Evolutionary conservation across 2,797 vertebrate species (phyloP).

Genomic region (Todus mexicanus): DNA sequence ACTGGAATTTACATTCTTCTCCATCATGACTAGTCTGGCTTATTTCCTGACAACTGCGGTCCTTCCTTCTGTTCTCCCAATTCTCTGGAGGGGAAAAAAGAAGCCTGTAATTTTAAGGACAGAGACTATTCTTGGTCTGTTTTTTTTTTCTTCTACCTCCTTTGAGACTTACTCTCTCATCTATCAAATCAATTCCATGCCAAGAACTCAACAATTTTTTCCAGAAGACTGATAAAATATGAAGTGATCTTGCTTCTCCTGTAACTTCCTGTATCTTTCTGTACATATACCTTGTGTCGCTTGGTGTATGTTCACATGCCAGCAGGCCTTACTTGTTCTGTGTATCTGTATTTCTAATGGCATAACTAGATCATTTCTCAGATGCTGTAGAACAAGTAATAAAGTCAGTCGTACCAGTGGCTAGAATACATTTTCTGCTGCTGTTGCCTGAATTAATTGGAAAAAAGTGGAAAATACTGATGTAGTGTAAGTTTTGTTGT

Average conservation of each 20-base stretch:
- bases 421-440: neutral
- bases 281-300: neutral
- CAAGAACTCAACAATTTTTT: neutral
- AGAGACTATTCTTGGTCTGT: neutral
- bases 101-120: neutral
- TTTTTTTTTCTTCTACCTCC: neutral
- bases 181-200: neutral
- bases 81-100: neutral
- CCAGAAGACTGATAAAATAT: neutral
- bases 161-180: neutral
- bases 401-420: neutral
- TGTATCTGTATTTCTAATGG: neutral
- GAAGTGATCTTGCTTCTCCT: neutral
- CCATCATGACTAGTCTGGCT: neutral
- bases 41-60: neutral
- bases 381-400: neutral
- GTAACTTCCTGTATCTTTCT: neutral
- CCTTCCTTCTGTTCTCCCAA: neutral
- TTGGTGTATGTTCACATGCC: neutral
- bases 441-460: neutral
- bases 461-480: neutral
- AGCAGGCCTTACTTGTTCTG: neutral
- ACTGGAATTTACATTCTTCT: neutral
- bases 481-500: neutral
- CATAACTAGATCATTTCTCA: neutral